Conservation (phyloP, 2,888 invertebrate species). For the Tachystola acroxantha region DNA sequence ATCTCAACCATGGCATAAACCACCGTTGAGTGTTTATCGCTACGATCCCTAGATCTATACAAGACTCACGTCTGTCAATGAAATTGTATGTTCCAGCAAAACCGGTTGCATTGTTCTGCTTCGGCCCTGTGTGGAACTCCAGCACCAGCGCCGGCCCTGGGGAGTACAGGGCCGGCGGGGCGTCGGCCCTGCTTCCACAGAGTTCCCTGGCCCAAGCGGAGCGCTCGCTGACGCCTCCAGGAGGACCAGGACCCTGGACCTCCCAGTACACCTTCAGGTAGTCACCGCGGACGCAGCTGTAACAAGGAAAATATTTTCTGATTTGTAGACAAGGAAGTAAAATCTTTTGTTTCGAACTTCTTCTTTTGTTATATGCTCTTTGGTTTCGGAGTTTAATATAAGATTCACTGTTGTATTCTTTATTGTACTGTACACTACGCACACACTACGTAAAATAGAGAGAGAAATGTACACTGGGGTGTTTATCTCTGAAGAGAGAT, state of each 20-base stretch:
- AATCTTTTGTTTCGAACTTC: no score
- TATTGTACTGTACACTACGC: no score
- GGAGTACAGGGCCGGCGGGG: slow-evolving; percentile 86
- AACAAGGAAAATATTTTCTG: slow-evolving; percentile 56
- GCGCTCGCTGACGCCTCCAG: slow-evolving; percentile 84
- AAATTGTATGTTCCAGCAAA: slow-evolving; percentile 88
- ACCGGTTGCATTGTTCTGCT: slow-evolving; percentile 78
- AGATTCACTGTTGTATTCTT: neutral
- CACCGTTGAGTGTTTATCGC: no score
- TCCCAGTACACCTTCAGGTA: slow-evolving; percentile 89
- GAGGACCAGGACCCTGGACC: slow-evolving; percentile 83
- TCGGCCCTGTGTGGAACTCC: slow-evolving; percentile 82
- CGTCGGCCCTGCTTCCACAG: slow-evolving; percentile 83
- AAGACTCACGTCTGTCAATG: slow-evolving; percentile 87
- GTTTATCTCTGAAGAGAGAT: no score
- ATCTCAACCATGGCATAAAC: no score
- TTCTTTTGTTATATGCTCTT: no score
- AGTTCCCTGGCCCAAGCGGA: slow-evolving; percentile 86
- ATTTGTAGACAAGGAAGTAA: no score
- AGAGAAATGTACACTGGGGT: no score
- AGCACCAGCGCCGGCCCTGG: slow-evolving; percentile 85
- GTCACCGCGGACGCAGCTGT: slow-evolving; percentile 86
- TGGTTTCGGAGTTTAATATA: no score
- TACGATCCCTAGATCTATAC: no score
- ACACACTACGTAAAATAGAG: no score